These are phyloP conservation scores for Trichopoda pennipes DNA, from an alignment of 2,888 invertebrate genomes.

Conservation along the genomic window DNA sequence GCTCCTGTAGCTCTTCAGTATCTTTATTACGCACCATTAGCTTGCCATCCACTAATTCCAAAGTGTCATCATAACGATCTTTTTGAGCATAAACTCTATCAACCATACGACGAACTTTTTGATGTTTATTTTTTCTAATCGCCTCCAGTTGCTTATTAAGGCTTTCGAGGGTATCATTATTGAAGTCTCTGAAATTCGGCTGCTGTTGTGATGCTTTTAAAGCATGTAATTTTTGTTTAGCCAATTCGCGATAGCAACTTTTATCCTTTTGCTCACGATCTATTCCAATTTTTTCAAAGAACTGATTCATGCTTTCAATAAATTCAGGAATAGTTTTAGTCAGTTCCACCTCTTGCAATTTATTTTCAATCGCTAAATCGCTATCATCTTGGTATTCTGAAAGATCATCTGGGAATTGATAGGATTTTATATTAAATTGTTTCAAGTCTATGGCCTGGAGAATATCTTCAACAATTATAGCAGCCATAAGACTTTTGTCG, in stretches of 20 bases:
- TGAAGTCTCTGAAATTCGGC: constrained; percentile 65
- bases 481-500: not conserved
- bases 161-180: constrained; percentile 69
- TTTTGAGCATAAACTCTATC: constrained; percentile 75
- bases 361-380: constrained; percentile 56
- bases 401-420: constrained; percentile 70
- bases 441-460: constrained; percentile 49
- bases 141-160: constrained; percentile 72
- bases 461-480: constrained; percentile 22
- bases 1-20: constrained; percentile 73
- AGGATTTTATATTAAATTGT: constrained; percentile 64
- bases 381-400: constrained; percentile 72
- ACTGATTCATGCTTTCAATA: constrained; percentile 67
- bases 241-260: not conserved
- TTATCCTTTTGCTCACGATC: not conserved
- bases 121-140: constrained; percentile 68
- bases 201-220: constrained; percentile 71
- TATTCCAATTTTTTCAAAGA: constrained; percentile 45
- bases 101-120: constrained; percentile 70
- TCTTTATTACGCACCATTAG: constrained; percentile 75
- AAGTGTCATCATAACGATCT: constrained; percentile 74
- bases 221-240: constrained; percentile 64
- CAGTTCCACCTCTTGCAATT: constrained; percentile 13
- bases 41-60: constrained; percentile 76
- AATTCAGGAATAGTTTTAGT: constrained; percentile 68